These are phyloP conservation scores for Cataglyphis rosenhaueri DNA, from an alignment of 2,888 invertebrate genomes.

Conservation along the genomic window DNA sequence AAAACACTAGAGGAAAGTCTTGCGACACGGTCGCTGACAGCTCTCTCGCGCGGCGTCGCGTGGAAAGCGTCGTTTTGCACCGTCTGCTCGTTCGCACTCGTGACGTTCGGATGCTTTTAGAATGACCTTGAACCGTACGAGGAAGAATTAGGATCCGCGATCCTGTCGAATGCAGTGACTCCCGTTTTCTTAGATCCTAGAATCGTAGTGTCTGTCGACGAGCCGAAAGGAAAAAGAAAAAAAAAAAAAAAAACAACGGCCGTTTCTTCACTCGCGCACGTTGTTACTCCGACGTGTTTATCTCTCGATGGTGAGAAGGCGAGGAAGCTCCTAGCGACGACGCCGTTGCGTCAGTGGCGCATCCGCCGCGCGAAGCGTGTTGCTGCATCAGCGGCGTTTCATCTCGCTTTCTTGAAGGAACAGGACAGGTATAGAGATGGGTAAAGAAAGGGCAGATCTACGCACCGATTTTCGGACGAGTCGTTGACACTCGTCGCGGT, in stretches of 20 bases:
- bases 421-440: background rate
- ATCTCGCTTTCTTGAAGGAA: background rate
- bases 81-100: conserved; percentile 32
- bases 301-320: conserved; percentile 42
- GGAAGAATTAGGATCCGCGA: conserved; percentile 58
- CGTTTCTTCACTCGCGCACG: conserved; percentile 59
- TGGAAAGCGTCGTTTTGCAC: conserved; percentile 45
- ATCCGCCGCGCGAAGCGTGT: background rate
- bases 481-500: conserved; percentile 55
- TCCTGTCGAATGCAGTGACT: conserved; percentile 75
- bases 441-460: background rate
- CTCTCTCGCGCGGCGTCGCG: conserved; percentile 32
- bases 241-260: background rate
- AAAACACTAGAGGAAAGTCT: background rate
- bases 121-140: conserved; percentile 72
- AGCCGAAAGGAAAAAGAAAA: background rate
- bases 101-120: conserved; percentile 70
- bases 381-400: background rate
- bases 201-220: background rate
- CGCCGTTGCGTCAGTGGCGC: conserved; percentile 39
- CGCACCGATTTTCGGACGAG: conserved; percentile 51
- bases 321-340: conserved; percentile 11
- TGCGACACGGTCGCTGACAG: conserved; percentile 49
- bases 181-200: background rate
- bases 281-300: conserved; percentile 81